Conservation (phyloP, 2,888 invertebrate genomes). For the Cheilosia scutellata region DNA sequence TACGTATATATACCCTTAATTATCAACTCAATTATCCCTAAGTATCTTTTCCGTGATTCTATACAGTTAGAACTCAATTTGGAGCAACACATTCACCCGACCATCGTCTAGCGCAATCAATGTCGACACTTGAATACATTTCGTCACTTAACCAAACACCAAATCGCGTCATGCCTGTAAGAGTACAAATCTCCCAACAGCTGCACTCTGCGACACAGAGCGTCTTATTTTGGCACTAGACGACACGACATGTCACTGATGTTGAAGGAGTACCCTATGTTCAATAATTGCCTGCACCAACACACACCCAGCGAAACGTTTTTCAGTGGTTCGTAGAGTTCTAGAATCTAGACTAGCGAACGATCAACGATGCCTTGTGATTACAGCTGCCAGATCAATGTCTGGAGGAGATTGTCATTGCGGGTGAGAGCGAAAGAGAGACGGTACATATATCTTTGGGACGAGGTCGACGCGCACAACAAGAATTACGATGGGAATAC, state of each 20-base stretch:
- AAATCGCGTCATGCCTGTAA: conserved; percentile 23
- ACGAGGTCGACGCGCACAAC: conserved; percentile 52
- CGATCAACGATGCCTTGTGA: conserved; percentile 55
- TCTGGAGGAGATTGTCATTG: conserved; percentile 55
- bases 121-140: conserved; percentile 73
- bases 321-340: conserved; percentile 13
- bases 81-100: conserved; percentile 44
- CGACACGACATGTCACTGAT: conserved; percentile 63
- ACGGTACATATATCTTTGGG: background rate
- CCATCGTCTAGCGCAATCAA: conserved; percentile 46
- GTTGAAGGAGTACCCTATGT: conserved; percentile 53
- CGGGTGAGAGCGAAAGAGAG: conserved; percentile 34
- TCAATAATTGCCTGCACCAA: conserved; percentile 28
- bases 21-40: conserved; percentile 69
- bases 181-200: conserved; percentile 66
- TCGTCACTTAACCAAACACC: conserved; percentile 71
- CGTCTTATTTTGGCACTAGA: conserved; percentile 72
- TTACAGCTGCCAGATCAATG: conserved; percentile 72
- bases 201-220: conserved; percentile 47
- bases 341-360: conserved; percentile 49
- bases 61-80: conserved; percentile 59
- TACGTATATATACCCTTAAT: conserved; percentile 46
- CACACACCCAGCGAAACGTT: conserved; percentile 11
- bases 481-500: conserved; percentile 76
- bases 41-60: conserved; percentile 43